Percentiles rank a stretch among this genome's conserved stretches.
Evolutionary conservation across 2,888 invertebrate species (phyloP).

Genomic region (Hypena proboscidalis): DNA sequence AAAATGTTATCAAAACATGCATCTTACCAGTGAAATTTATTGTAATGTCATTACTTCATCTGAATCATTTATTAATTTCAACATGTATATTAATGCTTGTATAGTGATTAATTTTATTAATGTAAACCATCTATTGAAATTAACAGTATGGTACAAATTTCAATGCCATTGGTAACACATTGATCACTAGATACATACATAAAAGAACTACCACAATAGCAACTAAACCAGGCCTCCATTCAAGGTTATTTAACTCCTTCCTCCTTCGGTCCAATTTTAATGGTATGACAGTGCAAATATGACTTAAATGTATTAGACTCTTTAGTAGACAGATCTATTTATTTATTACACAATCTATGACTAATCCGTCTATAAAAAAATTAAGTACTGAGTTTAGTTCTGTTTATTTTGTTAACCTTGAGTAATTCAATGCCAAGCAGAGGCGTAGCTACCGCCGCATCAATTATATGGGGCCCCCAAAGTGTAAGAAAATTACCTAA

Average conservation of each 20-base stretch:
- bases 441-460: no score
- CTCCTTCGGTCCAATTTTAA: slow-evolving; percentile 33
- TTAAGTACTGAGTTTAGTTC: background rate
- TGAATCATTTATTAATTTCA: background rate
- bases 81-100: slow-evolving; percentile 11
- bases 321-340: no score
- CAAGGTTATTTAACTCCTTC: slow-evolving; percentile 45
- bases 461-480: no score
- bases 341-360: background rate
- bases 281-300: slow-evolving; percentile 12
- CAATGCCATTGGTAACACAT: slow-evolving; percentile 58
- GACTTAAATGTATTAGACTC: no score
- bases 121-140: slow-evolving; percentile 28
- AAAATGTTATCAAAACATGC: no score
- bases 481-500: no score
- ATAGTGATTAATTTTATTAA: no score
- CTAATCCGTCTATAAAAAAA: background rate
- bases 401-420: slow-evolving; percentile 7
- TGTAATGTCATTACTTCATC: background rate
- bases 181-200: slow-evolving; percentile 33
- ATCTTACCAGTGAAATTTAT: no score
- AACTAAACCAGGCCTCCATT: slow-evolving; percentile 38
- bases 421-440: slow-evolving; percentile 1
- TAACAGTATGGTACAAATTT: slow-evolving; percentile 53
- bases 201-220: slow-evolving; percentile 25